Evolutionary conservation across 2,888 invertebrate genomes (phyloP), one percentile per base, ranked within the genome.

Genomic region (Drosophila acutilabella): DNA sequence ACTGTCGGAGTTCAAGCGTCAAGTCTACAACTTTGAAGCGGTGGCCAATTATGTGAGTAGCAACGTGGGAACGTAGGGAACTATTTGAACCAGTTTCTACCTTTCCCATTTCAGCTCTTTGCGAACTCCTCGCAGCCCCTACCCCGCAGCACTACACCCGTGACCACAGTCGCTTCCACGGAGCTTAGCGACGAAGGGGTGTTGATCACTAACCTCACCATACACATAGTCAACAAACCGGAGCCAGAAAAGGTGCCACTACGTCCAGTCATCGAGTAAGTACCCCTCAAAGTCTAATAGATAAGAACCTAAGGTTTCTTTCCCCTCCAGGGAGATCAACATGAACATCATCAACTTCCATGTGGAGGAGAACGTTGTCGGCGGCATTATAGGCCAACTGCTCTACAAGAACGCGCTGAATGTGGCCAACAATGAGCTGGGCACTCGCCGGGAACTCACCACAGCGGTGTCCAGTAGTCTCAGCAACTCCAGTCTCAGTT

Each of bases 181-280:
- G 92, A 92, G 42, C 79, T 91, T 1, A 90, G 88, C 64, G 93
- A 93, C 53, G 95, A 96, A 64, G 89, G 95, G 20, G 95, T 95
- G 13, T 93, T 97, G 23, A 94, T 96, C 6, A 97, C 97, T 1
- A 97, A 97, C 84, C 95, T 97, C 0, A 96, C 97, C 8, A 95
- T 97, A 53, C 96, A 97, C 82, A 95, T 97, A 10, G 97, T 97
- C 0, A 95, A 95, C 91, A 95, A 96, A 0, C 94, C 95, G 71
- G 95, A 96, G 83, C 94, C 64, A 0, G 78, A 95, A 71, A 94
- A 94, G 91, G 81, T 91, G 5, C 91, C 94, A 86, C 56, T 91
- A 6, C 76, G 88, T 11, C 91, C 91, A 1, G 91, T 91, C 13
- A 91, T 91, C 50, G 91, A 92, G 91, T 91, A 67, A 88, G 91